Base-by-base conservation (phyloP, 2,797 vertebrate species). In the Phrynocephalus vlangalii region DNA sequence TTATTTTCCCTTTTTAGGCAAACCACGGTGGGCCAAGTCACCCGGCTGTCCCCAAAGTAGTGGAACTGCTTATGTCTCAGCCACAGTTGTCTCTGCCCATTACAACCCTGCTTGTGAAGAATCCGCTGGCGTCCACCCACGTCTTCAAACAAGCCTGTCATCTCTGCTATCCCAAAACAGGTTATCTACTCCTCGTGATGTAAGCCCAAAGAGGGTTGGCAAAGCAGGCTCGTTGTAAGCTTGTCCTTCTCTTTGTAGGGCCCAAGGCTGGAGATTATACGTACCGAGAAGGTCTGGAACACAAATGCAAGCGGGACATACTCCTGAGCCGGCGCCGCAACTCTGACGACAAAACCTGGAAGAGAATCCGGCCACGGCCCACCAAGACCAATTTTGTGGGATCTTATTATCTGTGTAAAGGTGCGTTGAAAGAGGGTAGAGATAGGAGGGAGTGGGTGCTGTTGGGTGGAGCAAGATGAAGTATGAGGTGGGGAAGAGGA, bases 381-480 rank as follows among this genome's bases (percentile, higher is more conserved):
- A 98, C 98, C 63, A 98, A 98, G 84, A 99, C 98, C 95, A 99
- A 99, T 96, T 99, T 99, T 86, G 97, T 98, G 76, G 99, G 99
- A 91, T 98, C 99, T 0, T 99, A 99, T 94, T 98, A 99, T 82
- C 97, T 99, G 84, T 99, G 99, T 97, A 99, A 99, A 98, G 99
- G 99, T 99, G 90, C 91, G 95, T 89, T 87, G 80, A 76, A 60
- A 44, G 5, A 10, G 0, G 70, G 50, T n/a, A 50, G 20, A 76
- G 63, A 56, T 28, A 3, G 18, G 67, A 18, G n/a, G 81, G 26
- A 77, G 50, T 71, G 56, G 52, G 1, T 5, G 56, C 50, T 6
- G 67, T 88, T 0, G 1, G 56, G 88, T 2, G 1, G 81, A 50
- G 7, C 86, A 77, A 79, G 30, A 28, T 7, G 0, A 88, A 10